A percentile compares a stretch with the other conserved stretches of the same genome.
Evolutionary conservation across 2,113 vertebrate species (phyloP).

Genomic region (Leuciscus idus): DNA sequence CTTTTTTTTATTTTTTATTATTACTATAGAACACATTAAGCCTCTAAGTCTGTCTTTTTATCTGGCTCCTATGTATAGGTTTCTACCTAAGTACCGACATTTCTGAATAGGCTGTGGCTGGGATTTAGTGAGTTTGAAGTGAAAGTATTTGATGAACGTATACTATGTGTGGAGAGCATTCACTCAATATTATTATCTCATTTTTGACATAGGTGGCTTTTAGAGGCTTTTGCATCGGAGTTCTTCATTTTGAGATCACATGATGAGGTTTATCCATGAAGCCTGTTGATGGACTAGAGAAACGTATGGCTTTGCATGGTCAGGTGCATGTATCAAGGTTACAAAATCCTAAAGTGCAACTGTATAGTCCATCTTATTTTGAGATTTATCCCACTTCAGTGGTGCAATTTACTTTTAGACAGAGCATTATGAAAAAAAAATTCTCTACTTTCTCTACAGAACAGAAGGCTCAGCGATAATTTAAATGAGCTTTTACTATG

Average conservation of each 20-base stretch:
- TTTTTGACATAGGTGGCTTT: too few species aligned
- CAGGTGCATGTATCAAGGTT: background rate
- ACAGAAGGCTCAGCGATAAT: conserved; percentile 18
- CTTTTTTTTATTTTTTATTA: background rate
- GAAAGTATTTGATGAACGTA: too few species aligned
- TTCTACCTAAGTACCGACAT: too few species aligned
- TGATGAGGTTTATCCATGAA: background rate
- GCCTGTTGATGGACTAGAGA: background rate
- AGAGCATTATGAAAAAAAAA: background rate
- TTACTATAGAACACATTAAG: background rate
- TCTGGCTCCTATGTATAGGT: too few species aligned
- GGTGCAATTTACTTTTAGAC: background rate
- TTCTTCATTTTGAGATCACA: background rate
- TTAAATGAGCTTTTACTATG: conserved; percentile 14
- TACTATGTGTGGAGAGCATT: too few species aligned
- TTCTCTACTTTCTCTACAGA: conserved; percentile 2
- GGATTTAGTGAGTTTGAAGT: too few species aligned
- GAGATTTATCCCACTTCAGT: background rate
- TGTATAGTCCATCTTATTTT: background rate
- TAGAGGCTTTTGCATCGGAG: too few species aligned
- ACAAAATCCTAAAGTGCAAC: background rate
- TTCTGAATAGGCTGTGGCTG: too few species aligned
- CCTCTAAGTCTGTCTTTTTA: too few species aligned
- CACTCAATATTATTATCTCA: too few species aligned
- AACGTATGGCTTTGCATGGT: background rate